Base-by-base conservation (phyloP, 2,888 invertebrate species). In the Lasioglossum calceatum region DNA sequence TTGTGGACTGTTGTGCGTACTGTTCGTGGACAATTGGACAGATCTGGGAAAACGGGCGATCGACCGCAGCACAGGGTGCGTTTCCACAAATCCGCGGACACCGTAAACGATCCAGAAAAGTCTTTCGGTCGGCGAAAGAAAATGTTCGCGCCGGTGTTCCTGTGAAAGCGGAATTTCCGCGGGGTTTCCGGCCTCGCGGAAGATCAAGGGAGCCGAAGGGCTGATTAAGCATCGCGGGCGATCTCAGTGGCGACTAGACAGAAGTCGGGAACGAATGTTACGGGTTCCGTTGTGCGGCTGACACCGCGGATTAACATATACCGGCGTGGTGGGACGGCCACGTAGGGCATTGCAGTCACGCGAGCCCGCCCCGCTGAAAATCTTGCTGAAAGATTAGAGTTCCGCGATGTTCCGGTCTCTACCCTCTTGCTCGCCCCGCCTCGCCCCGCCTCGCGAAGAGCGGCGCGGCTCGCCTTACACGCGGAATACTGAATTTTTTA, bases 401-500 rank as follows among this genome's bases (percentile, higher is more conserved):
- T 67, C 42, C 54, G 84, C 72, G 77, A 54, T 42, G 77, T 84
- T 84, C 77, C 82, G 84, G 77, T 71, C 58, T 61, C 39, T 77
- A 44, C 54, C 64, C 27, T 64, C 32, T 27, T 32, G 5, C 64
- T 7, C 64, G 16, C 64, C 7, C 16, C 27, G 67, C 19, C 36
- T 3, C 70, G 54, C 58, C 32, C 36, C 73, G 32, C 32, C 50
- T 75, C 74, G 74, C 78, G 16, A 16, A 44, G 19, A 76, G 64
- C 23, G 47, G 8, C 36, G 23, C 47, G 61, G 77, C 74, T 54
- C 50, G 73, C 50, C 74, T 83, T 84, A 79, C 83, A 83, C 79
- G 79, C 76, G 67, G 85, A 73, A 85, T 77, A 85, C 85, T 58
- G 77, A 84, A 84, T 84, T 77, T 85, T 84, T 84, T 84, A 77